Conservation (phyloP, 1,140 invertebrate species). For the Papilio machaon region DNA sequence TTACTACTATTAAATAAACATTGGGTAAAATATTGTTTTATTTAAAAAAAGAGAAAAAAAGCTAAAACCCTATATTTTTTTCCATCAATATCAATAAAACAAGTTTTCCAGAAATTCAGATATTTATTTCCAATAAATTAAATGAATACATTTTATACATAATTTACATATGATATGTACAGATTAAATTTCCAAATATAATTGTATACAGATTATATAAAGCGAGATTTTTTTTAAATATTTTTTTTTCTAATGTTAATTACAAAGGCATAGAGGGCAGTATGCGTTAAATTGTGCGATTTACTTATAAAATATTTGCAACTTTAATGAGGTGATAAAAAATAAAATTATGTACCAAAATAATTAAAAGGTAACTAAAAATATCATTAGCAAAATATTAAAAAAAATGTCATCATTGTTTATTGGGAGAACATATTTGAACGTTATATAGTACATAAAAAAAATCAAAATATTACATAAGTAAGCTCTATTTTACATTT, state of each 20-base stretch:
- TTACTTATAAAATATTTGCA: neutral
- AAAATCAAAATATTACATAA: too few species aligned
- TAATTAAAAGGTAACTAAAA: neutral
- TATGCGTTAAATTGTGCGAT: conserved; percentile 33
- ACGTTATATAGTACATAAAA: too few species aligned
- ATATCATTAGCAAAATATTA: too few species aligned
- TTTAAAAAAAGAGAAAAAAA: neutral
- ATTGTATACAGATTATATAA: conserved; percentile 38
- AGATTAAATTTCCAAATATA: conserved; percentile 35
- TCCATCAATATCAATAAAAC: neutral
- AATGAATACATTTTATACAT: neutral
- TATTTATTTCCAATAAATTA: conserved; percentile 27
- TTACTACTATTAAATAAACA: neutral
- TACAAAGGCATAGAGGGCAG: conserved; percentile 35
- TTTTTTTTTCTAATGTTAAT: neutral
- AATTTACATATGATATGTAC: conserved; percentile 31
- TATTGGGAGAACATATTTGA: too few species aligned
- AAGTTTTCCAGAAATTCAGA: neutral
- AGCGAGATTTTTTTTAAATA: conserved; percentile 20
- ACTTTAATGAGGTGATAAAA: neutral
- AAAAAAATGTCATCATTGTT: too few species aligned
- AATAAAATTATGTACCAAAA: neutral
- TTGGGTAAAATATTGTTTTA: neutral
- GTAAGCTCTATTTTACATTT: too few species aligned
- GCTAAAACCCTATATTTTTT: too few species aligned